Base-by-base conservation (phyloP, 2,113 vertebrate species). In the Colossoma macropomum region DNA sequence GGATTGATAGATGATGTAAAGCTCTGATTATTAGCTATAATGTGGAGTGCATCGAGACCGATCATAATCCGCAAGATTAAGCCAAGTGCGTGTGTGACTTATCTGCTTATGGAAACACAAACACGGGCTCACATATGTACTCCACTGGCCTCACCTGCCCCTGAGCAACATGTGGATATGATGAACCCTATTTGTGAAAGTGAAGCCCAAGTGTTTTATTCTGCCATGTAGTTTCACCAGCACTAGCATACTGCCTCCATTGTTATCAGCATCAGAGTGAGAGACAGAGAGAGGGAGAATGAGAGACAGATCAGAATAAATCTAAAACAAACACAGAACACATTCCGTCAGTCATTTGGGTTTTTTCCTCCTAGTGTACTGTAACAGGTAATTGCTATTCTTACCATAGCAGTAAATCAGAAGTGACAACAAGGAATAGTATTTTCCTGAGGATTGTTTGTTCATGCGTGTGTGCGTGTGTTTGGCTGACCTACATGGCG, bases 1-100 rank as follows among this genome's bases (percentile, higher is more conserved):
- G 69, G 60, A 82, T 85, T 85, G 79, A 82, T 82, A 82, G 59
- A 74, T 78, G 75, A 82, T 74, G 48, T 68, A 38, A 56, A 77
- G 60, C 30, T 41, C 52, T 21, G 66, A 34, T 21, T 73, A 81
- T 71, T 77, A 71, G 73, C 79, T 56, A 27, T 59, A 34, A 70
- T 45, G 17, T 25, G 8, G 30, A 54, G 50, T 1, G 30, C 23
- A 59, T 56, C 30, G 21, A 52, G 54, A 76, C 60, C n/a, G 23
- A 75, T 76, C 27, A 21, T 85, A 80, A 80, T 41, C 72, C 5
- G 25, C 56, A 76, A 80, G 73, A 28, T 79, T 68, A 66, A 68
- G 32, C 50, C 65, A 71, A 80, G 32, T 70, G 56, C n/a, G 2
- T 71, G 27, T 48, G 56, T 63, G 52, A 73, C 13, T 63, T 81